These are phyloP conservation scores for Mythimna albipuncta DNA, from an alignment of 2,888 invertebrate species.

Conservation along the genomic window DNA sequence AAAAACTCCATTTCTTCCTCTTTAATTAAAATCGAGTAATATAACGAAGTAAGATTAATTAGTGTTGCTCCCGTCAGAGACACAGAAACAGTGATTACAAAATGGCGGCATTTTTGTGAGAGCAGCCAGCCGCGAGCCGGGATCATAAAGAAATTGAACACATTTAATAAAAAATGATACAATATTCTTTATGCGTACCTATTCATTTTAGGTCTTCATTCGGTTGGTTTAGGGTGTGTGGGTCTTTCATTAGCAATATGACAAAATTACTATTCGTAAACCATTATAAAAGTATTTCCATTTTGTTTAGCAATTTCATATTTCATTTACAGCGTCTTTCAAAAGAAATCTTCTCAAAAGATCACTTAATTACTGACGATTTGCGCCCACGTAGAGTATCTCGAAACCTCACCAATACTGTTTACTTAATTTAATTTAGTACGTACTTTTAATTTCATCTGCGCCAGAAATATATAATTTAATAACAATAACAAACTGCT, in stretches of 20 bases:
- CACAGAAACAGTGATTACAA: conserved; percentile 38
- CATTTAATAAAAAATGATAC: conserved; percentile 2
- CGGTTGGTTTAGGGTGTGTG: background rate
- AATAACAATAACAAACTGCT: no score
- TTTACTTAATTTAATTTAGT: no score
- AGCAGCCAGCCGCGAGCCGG: background rate
- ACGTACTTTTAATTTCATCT: no score
- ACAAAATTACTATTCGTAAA: background rate
- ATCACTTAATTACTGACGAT: background rate
- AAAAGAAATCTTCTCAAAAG: background rate
- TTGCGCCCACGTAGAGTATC: background rate
- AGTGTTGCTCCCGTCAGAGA: conserved; percentile 29
- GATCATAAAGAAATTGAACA: conserved; percentile 15
- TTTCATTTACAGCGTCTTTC: background rate
- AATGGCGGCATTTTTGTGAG: conserved; percentile 9
- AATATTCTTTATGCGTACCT: conserved; percentile 4
- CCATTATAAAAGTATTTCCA: background rate
- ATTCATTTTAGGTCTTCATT: background rate
- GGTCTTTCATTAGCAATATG: conserved; percentile 1
- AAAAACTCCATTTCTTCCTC: conserved; percentile 8
- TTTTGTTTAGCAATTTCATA: background rate
- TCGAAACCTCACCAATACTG: background rate
- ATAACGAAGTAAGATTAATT: conserved; percentile 50
- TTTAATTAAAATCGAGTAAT: conserved; percentile 55
- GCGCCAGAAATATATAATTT: no score